Evolutionary conservation across 1,140 invertebrate species (phyloP).

Genomic region (Odontomachus brunneus): DNA sequence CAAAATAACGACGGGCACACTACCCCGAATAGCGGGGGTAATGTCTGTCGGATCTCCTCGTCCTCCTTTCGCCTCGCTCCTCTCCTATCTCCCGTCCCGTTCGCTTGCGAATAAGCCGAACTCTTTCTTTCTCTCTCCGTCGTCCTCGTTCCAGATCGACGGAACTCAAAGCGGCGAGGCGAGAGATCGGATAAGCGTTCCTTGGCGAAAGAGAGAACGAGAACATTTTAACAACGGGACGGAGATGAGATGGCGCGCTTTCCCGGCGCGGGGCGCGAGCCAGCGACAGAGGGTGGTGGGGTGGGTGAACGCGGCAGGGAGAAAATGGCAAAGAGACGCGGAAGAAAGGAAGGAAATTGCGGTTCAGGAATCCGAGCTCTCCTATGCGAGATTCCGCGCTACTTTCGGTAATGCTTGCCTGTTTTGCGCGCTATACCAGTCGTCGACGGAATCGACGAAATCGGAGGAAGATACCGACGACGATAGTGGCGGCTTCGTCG

Average conservation of each 20-base stretch:
- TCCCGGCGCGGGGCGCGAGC: neutral
- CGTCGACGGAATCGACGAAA: constrained; percentile 41
- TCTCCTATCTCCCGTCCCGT: neutral
- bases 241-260: constrained; percentile 37
- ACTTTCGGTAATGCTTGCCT: constrained; percentile 59
- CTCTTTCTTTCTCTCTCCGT: neutral
- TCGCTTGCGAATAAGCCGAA: constrained; percentile 50
- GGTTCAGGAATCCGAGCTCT: constrained; percentile 63
- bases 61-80: neutral
- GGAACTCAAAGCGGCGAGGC: constrained; percentile 39
- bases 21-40: constrained; percentile 11
- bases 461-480: constrained; percentile 13
- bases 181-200: constrained; percentile 48
- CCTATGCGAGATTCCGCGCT: constrained; percentile 39
- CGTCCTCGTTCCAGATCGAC: constrained; percentile 45
- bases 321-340: constrained; percentile 4
- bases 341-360: constrained; percentile 64
- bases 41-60: neutral
- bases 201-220: constrained; percentile 38
- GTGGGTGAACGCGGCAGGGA: neutral
- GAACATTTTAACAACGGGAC: constrained; percentile 44
- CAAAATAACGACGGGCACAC: constrained; percentile 31
- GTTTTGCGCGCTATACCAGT: constrained; percentile 49
- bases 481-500: neutral
- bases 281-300: too few relatives aligned